A percentile compares a stretch with the other conserved stretches of the same genome.
Evolutionary conservation across 2,797 vertebrate species (phyloP).

Genomic region (Microctenopoma steveboyesi): DNA sequence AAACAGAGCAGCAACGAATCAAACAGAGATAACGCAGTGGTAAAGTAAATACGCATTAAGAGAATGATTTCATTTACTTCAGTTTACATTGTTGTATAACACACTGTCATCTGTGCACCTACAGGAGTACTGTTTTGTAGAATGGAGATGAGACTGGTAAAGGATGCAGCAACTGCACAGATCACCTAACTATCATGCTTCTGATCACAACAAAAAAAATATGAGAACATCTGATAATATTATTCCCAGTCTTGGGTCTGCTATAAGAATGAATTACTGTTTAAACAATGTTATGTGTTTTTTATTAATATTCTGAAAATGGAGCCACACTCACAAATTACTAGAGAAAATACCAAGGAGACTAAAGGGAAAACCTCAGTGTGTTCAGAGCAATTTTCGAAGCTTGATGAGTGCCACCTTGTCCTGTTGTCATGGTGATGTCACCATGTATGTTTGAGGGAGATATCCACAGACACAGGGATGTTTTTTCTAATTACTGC

Average conservation of each 20-base stretch:
- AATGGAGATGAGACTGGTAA: neutral
- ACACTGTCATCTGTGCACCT: slow-evolving; percentile 9
- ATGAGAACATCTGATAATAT: slow-evolving; percentile 4
- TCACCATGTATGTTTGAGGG: slow-evolving; percentile 29
- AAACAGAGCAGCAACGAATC: no score
- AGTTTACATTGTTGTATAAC: slow-evolving; percentile 16
- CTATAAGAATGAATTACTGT: neutral
- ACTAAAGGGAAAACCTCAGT: slow-evolving; percentile 1
- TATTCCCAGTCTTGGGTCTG: neutral
- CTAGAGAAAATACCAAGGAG: slow-evolving; percentile 1
- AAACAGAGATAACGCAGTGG: no score
- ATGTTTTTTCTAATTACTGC: slow-evolving; percentile 42
- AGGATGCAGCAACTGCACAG: slow-evolving; percentile 6
- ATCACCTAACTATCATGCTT: neutral
- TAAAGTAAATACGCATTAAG: no score
- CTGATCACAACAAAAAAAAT: neutral
- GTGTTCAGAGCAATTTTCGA: slow-evolving; percentile 16
- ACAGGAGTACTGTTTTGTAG: neutral
- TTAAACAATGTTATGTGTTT: neutral
- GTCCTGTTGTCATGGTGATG: slow-evolving; percentile 68
- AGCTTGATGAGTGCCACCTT: slow-evolving; percentile 27
- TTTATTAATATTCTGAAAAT: neutral
- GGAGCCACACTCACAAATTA: neutral
- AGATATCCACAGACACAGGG: slow-evolving; percentile 38
- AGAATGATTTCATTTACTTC: slow-evolving; percentile 17